phyloP scores from a whole-genome alignment of 2,888 invertebrate genomes.

The Ecdyonurus torrentis region DNA sequence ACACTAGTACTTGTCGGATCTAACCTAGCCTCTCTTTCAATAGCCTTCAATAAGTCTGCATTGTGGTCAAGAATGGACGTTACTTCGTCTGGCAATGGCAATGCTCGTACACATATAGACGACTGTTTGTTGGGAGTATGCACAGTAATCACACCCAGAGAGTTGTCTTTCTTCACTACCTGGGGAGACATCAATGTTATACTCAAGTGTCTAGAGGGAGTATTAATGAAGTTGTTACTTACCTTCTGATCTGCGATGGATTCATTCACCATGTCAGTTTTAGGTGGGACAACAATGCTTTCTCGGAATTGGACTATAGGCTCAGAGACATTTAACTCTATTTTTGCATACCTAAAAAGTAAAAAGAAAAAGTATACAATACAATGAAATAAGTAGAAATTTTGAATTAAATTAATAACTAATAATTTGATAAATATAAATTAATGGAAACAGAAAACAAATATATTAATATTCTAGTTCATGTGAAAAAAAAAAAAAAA shows the following conservation, averaged over 20 bases:
- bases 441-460: too few species aligned
- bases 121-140: slow-evolving; percentile 56
- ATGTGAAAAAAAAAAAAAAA: too few species aligned
- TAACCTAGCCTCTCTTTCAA: slow-evolving; percentile 23
- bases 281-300: slow-evolving; percentile 69
- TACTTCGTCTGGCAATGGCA: slow-evolving; percentile 55
- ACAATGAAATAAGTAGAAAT: slow-evolving; percentile 4
- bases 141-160: slow-evolving; percentile 29
- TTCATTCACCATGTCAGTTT: slow-evolving; percentile 72
- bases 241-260: slow-evolving; percentile 39
- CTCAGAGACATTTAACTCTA: slow-evolving; percentile 77
- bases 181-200: not conserved
- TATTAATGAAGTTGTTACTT: not conserved
- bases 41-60: slow-evolving; percentile 47
- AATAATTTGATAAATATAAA: too few species aligned
- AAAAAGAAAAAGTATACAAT: slow-evolving; percentile 7
- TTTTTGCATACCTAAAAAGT: slow-evolving; percentile 54
- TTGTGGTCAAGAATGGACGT: slow-evolving; percentile 55
- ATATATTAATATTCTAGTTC: too few species aligned
- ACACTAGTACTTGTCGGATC: not conserved
- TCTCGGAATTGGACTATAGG: slow-evolving; percentile 95
- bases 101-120: slow-evolving; percentile 53
- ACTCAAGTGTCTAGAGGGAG: too few species aligned
- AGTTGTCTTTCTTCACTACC: slow-evolving; percentile 19
- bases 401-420: too few species aligned